A percentile compares a stretch with the other conserved stretches of the same genome.
phyloP scores from a whole-genome alignment of 2,888 invertebrate species.

The Tachina lurida region DNA sequence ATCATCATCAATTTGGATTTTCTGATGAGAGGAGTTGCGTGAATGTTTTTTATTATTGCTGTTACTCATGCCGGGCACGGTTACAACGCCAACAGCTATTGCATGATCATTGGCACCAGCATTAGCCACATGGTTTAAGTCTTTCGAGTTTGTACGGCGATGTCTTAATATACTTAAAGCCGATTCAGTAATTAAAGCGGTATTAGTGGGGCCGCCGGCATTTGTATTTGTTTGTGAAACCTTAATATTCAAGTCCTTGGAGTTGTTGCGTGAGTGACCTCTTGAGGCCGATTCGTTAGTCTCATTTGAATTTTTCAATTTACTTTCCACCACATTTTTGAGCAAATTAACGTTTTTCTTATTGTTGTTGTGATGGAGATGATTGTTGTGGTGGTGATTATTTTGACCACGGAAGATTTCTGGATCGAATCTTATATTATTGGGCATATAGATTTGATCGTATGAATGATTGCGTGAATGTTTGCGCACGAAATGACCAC shows the following conservation, averaged over 20 bases:
- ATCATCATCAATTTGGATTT: conserved; percentile 82
- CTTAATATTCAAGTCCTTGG: conserved; percentile 82
- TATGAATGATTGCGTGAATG: conserved; percentile 83
- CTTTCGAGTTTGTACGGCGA: conserved; percentile 86
- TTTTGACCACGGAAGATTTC: conserved; percentile 80
- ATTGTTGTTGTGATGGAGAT: conserved; percentile 75
- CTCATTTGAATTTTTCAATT: conserved; percentile 82
- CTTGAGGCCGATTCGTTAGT: conserved; percentile 76
- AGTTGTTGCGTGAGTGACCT: conserved; percentile 84
- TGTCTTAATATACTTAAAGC: conserved; percentile 84
- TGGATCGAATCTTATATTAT: conserved; percentile 82
- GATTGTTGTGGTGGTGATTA: conserved; percentile 74
- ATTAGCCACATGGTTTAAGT: conserved; percentile 79
- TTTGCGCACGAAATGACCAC: conserved; percentile 81
- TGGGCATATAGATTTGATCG: conserved; percentile 83
- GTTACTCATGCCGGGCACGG: conserved; percentile 39
- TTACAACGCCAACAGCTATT: conserved; percentile 34
- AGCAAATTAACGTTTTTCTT: conserved; percentile 81
- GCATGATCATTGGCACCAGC: conserved; percentile 40
- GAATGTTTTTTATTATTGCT: conserved; percentile 73
- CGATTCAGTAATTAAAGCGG: conserved; percentile 69
- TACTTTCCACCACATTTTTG: conserved; percentile 80
- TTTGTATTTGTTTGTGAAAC: conserved; percentile 62
- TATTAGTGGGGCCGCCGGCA: conserved; percentile 33
- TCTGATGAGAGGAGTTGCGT: conserved; percentile 81